Evolutionary conservation across 2,797 vertebrate species (phyloP).

Genomic region (Myotis pilosus): DNA sequence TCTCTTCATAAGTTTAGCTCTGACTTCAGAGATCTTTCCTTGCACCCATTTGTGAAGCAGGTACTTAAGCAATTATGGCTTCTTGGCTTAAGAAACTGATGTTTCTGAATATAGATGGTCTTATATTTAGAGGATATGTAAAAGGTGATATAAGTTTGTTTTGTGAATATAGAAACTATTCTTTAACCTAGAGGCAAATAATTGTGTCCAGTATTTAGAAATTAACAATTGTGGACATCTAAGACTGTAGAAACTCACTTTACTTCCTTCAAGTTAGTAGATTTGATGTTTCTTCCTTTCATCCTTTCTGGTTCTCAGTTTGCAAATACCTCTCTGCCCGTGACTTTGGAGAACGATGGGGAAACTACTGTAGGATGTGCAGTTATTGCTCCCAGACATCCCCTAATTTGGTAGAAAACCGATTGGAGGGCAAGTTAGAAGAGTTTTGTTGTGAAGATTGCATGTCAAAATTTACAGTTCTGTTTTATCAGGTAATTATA

Average conservation of each 20-base stretch:
- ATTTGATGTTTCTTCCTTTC: slow-evolving; percentile 54
- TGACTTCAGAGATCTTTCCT: slow-evolving; percentile 28
- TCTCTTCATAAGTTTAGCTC: not conserved
- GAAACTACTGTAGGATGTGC: slow-evolving; percentile 92
- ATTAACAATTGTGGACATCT: slow-evolving; percentile 7
- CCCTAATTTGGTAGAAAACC: slow-evolving; percentile 89
- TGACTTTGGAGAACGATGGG: slow-evolving; percentile 93
- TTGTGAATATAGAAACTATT: slow-evolving; percentile 37
- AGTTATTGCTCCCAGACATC: slow-evolving; percentile 92
- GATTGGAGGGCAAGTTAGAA: slow-evolving; percentile 90
- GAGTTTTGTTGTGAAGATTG: slow-evolving; percentile 96
- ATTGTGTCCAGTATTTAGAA: slow-evolving; percentile 5
- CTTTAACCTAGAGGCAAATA: slow-evolving; percentile 40
- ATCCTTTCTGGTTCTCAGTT: slow-evolving; percentile 83
- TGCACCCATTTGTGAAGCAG: not conserved
- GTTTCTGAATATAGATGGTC: slow-evolving; percentile 29
- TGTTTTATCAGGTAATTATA: slow-evolving; percentile 92
- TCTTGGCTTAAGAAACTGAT: slow-evolving; percentile 23
- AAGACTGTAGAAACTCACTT: not conserved
- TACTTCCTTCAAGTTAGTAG: not conserved
- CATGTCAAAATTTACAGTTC: slow-evolving; percentile 92
- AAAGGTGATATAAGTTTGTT: slow-evolving; percentile 15
- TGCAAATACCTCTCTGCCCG: slow-evolving; percentile 95
- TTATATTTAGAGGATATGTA: slow-evolving; percentile 19
- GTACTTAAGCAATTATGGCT: not conserved